These are phyloP conservation scores for Uloborus diversus DNA, from an alignment of 1,140 invertebrate species.

Conservation along the genomic window DNA sequence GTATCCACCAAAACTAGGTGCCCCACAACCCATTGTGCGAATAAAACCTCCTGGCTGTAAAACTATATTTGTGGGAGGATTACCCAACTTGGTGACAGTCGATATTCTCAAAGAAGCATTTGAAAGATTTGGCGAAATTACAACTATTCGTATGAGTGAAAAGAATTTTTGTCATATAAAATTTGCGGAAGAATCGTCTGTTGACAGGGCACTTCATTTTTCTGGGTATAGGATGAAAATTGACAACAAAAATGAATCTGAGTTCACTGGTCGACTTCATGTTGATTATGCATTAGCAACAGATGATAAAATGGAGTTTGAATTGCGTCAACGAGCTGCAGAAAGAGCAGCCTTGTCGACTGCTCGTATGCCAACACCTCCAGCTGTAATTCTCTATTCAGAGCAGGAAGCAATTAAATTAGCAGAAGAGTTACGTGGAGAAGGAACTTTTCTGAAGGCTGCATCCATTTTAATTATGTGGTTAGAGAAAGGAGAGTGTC, in stretches of 20 bases:
- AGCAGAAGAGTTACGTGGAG: constrained; percentile 82
- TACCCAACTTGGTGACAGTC: constrained; percentile 90
- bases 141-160: constrained; percentile 88
- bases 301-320: constrained; percentile 92
- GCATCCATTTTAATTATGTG: constrained; percentile 82
- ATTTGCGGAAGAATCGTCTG: constrained; percentile 84
- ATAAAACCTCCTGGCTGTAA: constrained; percentile 88
- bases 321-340: constrained; percentile 82
- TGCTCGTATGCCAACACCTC: constrained; percentile 83
- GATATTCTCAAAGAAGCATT: constrained; percentile 90
- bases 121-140: constrained; percentile 89
- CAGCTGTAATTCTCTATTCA: constrained; percentile 85
- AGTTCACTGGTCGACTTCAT: constrained; percentile 88
- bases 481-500: constrained; percentile 91
- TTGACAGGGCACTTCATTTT: constrained; percentile 90
- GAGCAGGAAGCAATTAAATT: constrained; percentile 82
- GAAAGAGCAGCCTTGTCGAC: constrained; percentile 82
- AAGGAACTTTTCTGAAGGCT: constrained; percentile 69
- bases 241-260: constrained; percentile 78
- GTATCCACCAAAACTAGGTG: constrained; percentile 83
- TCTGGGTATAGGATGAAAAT: constrained; percentile 90
- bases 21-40: constrained; percentile 80
- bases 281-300: constrained; percentile 93
- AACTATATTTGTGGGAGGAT: constrained; percentile 92
- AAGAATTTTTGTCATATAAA: constrained; percentile 96